Evolutionary conservation across 2,797 vertebrate species (phyloP), one percentile per base, ranked within the genome.

Genomic region (Lophura swinhoii): DNA sequence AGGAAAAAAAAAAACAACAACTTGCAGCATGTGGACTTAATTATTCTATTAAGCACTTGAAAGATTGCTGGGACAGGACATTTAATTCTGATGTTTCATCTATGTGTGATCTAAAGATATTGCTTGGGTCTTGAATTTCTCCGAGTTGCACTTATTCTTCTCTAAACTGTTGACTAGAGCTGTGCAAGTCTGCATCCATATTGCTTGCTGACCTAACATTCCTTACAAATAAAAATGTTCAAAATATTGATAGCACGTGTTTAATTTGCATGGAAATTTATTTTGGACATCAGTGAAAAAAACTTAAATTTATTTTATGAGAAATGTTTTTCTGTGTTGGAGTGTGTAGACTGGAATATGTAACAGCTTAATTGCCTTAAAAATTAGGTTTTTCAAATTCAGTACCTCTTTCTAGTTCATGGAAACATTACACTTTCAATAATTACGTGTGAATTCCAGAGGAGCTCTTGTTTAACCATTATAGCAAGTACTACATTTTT

Each of bases 361-460:
- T 21, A 71, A 26, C 11, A 71, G 14, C 23, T 77, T 70, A 31
- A 26, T 74, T 22, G 71, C 43, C 15, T 10, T 53, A 9, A 3
- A 84, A 85, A 23, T 31, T 59, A 74, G 33, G 29, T 31, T 88
- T 12, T 44, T 88, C 33, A 63, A 11, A 46, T 12, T 29, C 4
- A 18, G 10, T 0, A 0, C 69, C 24, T 35, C 3, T 41, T 88
- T 72, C 5, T 67, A 35, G 7, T 53, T 9, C 8, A 28, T 35
- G 12, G 46, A 75, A 6, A 31, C 28, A 14, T 8, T 6, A 6
- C 31, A 26, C 35, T 60, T 60, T 26, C 35, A 44, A 15, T 41
- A 64, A 14, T 5, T 59, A 60, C 75, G 72, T 6, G 3, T 0
- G 1, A 82, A 23, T 13, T 75, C 20, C 7, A 56, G 56, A 62